Evolutionary conservation across 2,113 vertebrate species (phyloP), one percentile per base, ranked within the genome.

Genomic region (Tauraco erythrolophus): DNA sequence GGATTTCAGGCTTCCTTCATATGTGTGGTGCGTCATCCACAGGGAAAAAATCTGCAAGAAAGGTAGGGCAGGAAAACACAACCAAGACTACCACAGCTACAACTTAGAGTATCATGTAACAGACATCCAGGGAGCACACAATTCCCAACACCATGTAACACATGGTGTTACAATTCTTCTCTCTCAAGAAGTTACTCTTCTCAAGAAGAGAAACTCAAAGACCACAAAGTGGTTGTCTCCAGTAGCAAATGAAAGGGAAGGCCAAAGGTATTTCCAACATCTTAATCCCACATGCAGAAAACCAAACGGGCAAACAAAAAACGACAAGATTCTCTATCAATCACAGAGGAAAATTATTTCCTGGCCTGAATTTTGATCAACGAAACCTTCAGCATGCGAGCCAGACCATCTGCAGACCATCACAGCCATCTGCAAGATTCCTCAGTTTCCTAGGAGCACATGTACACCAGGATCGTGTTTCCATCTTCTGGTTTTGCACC

Each of bases 391-490:
- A 46, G 33, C 15, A 33, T 7, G 2, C 2, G 2, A 89, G 10
- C 8, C 54, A 84, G 54, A 33, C 7, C 30, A n/a, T n/a, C n/a
- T n/a, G n/a, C n/a, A n/a, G n/a, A n/a, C n/a, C 28, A 61, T 25
- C 30, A 72, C 10, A 74, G 37, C 23, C 30, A 31, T 19, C 50
- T 70, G 19, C 45, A 58, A 60, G 48, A 56, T 31, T 19, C 39
- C 62, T 76, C 45, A 18, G 31, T 48, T 79, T 79, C n/a, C 68
- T 17, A 64, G 54, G 41, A 84, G 33, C 28, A 70, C 6, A 2
- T 69, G 25, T 4, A 28, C 22, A 30, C 1, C 0, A 58, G 3
- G 12, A 53, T 14, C 3, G 0, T 0, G 0, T 56, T 84, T 65
- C 45, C 30, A 23, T 9, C 33, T 50, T 70, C 69, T 70, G 19